These are phyloP conservation scores for Drosophila watanabei DNA, from an alignment of 1,140 invertebrate genomes.

Conservation along the genomic window DNA sequence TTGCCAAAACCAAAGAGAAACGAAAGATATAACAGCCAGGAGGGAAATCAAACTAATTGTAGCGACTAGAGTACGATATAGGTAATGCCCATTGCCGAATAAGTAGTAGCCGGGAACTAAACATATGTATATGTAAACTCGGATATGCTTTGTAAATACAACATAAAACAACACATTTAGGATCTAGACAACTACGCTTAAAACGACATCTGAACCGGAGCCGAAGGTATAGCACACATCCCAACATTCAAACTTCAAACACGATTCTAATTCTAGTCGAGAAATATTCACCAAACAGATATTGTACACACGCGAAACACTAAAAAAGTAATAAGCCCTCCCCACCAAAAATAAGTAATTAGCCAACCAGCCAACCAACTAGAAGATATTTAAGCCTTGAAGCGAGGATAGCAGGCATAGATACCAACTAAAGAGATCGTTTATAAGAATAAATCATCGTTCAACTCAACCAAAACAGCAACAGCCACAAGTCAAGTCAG, in stretches of 20 bases:
- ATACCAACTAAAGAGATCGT: not conserved
- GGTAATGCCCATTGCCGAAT: constrained; percentile 17
- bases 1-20: constrained; percentile 39
- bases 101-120: constrained; percentile 10
- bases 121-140: constrained; percentile 1
- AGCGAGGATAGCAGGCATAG: not conserved
- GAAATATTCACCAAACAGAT: constrained; percentile 51
- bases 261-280: constrained; percentile 59
- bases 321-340: constrained; percentile 20
- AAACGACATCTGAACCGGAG: constrained; percentile 45
- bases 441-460: not conserved
- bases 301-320: constrained; percentile 27
- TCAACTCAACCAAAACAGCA: not conserved
- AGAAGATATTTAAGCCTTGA: not conserved
- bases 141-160: constrained; percentile 41
- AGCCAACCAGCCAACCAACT: constrained; percentile 1
- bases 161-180: constrained; percentile 15
- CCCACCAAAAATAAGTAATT: constrained; percentile 23
- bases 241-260: constrained; percentile 36
- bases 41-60: not conserved
- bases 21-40: constrained; percentile 15
- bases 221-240: constrained; percentile 47
- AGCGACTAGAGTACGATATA: constrained; percentile 5
- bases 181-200: constrained; percentile 70
- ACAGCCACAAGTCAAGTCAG: not conserved